Evolutionary conservation across 2,113 vertebrate genomes (phyloP).

Genomic region (Dryoscopus gambensis): DNA sequence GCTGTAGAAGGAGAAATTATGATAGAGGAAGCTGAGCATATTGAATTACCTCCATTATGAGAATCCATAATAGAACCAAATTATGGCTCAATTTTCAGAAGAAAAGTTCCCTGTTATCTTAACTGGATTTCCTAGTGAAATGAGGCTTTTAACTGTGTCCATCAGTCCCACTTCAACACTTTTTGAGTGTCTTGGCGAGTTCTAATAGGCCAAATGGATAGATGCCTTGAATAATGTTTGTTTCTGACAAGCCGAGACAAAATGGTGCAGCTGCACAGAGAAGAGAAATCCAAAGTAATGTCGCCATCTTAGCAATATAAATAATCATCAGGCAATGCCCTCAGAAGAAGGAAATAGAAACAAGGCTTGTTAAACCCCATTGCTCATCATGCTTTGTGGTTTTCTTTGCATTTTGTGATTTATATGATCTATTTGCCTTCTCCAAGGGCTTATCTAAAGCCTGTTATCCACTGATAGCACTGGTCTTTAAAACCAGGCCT

Average conservation of each 20-base stretch:
- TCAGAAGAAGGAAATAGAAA: background rate
- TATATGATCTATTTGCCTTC: background rate
- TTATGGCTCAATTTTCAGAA: background rate
- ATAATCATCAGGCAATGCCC: background rate
- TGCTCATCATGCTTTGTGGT: background rate
- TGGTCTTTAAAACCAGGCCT: background rate
- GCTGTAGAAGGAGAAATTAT: background rate
- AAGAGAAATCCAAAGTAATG: background rate
- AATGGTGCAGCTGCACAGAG: background rate
- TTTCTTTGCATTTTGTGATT: background rate
- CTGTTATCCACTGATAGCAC: background rate
- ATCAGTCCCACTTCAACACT: background rate
- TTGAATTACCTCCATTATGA: conserved; percentile 15
- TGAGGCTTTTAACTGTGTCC: background rate
- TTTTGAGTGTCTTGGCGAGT: background rate
- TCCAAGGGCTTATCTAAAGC: background rate
- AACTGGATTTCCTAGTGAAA: conserved; percentile 13
- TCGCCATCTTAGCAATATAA: background rate
- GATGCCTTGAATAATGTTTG: background rate
- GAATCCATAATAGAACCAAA: conserved; percentile 18
- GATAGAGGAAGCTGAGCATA: background rate
- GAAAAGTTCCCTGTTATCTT: conserved; percentile 1
- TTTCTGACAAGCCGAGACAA: background rate
- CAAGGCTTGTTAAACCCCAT: background rate
- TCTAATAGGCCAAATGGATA: background rate